Evolutionary conservation across 2,888 invertebrate species (phyloP).

Genomic region (Phytoseiulus persimilis): DNA sequence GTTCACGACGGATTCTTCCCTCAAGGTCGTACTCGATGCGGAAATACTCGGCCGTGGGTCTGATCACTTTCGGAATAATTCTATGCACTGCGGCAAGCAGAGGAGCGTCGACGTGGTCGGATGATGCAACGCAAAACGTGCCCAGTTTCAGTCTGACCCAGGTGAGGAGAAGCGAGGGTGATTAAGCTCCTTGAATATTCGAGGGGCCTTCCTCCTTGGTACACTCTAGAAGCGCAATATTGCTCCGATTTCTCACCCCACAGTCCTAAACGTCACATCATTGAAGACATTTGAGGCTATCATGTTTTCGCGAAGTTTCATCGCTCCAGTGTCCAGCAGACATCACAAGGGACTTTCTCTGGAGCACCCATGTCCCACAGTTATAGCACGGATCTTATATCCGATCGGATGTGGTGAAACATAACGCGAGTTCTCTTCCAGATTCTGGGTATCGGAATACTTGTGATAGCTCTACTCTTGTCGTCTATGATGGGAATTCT

Average conservation of each 20-base stretch:
- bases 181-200: slow-evolving; percentile 38
- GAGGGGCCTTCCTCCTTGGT: too few species aligned
- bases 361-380: not conserved
- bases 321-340: too few species aligned
- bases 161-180: not conserved
- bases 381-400: too few species aligned
- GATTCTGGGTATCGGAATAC: slow-evolving; percentile 61
- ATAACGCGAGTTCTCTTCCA: slow-evolving; percentile 34
- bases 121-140: slow-evolving; percentile 40
- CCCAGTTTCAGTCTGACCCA: slow-evolving; percentile 41
- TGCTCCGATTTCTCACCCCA: too few species aligned
- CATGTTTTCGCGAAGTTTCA: too few species aligned
- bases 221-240: too few species aligned
- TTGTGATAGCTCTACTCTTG: slow-evolving; percentile 77
- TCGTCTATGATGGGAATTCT: slow-evolving; percentile 92
- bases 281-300: too few species aligned
- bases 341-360: too few species aligned
- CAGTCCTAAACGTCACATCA: too few species aligned
- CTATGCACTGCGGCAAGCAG: slow-evolving; percentile 69
- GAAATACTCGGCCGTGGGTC: slow-evolving; percentile 80
- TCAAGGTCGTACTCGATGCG: slow-evolving; percentile 61
- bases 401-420: too few species aligned
- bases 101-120: slow-evolving; percentile 53
- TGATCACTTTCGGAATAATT: slow-evolving; percentile 86
- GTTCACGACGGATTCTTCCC: too few species aligned